Base-by-base conservation (phyloP, 2,888 invertebrate genomes). In the Scaptomyza cyrtandrae region DNA sequence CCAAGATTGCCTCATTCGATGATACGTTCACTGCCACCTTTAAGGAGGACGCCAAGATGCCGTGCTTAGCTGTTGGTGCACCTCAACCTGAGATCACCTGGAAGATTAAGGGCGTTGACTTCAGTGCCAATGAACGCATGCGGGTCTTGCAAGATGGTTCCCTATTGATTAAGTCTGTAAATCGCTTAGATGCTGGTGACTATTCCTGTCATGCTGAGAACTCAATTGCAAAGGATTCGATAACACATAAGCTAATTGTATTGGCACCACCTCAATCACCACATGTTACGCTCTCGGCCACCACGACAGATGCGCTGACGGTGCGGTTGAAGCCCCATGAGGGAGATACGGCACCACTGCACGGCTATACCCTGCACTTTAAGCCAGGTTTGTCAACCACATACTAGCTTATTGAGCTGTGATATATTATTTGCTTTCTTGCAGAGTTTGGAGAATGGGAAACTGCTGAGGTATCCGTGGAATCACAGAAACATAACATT, bases 191-290 rank as follows among this genome's bases (percentile, higher is more conserved):
- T 93, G 97, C 97, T 58, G 98, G 98, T 58, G 98, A 98, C 92
- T 98, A 98, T 91, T 96, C 97, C 0, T 98, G 98, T 92, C 95
- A 96, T 84, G 98, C 98, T 16, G 97, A 97, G 91, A 98, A 98
- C 92, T 95, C 96, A 27, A 97, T 97, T 91, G 98, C 98, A 53
- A 96, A 97, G 80, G 98, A 98, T 89, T 96, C 97, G 14, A 97
- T 98, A 54, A 97, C 97, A 0, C 98, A 98, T 92, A 96, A 96
- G 61, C 94, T 98, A 56, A 95, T 97, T 74, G 97, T 98, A 0
- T 62, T 92, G 93, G 95, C 96, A 67, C 96, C 96, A 57, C 96
- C 96, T 11, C 95, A 95, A 89, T 95, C 96, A 10, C 96, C 96
- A 82, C 95, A 95, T 91, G 94, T 96, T n/a, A 93, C 94, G 3